Evolutionary conservation across 2,797 vertebrate species (phyloP).

Genomic region (Chromobotia macracanthus): DNA sequence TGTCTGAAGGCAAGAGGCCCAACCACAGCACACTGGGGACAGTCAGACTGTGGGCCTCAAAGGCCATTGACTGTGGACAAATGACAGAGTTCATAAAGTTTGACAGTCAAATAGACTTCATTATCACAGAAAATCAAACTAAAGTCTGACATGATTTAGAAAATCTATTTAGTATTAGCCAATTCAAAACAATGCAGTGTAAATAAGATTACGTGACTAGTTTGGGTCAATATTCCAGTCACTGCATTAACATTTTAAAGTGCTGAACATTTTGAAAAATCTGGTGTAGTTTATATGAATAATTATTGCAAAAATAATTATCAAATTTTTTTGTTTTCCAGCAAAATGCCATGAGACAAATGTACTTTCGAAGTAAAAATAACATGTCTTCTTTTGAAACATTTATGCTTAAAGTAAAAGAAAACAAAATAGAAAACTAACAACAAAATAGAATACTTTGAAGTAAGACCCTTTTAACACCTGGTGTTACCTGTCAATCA

Average conservation of each 20-base stretch:
- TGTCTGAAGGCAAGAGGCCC: conserved; percentile 95
- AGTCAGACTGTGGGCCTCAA: conserved; percentile 92
- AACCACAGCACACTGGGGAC: conserved; percentile 94
- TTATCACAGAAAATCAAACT: conserved; percentile 6
- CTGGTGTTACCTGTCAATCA: no score
- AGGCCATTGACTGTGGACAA: conserved; percentile 91
- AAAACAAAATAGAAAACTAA: no score
- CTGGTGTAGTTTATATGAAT: not conserved
- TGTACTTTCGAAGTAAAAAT: no score
- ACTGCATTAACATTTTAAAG: not conserved
- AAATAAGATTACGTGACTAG: not conserved
- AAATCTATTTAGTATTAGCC: not conserved
- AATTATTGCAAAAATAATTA: not conserved
- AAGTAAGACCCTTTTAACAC: no score
- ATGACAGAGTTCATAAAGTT: conserved; percentile 36
- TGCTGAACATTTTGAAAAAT: not conserved
- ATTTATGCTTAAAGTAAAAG: no score
- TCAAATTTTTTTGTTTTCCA: not conserved
- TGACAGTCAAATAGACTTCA: not conserved
- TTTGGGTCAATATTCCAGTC: not conserved
- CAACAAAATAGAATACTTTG: no score
- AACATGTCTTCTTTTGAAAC: no score
- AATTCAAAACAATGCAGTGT: not conserved
- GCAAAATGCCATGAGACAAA: no score
- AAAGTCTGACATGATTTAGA: not conserved